Conservation (phyloP, 2,797 vertebrate species). For the Coluber constrictor region DNA sequence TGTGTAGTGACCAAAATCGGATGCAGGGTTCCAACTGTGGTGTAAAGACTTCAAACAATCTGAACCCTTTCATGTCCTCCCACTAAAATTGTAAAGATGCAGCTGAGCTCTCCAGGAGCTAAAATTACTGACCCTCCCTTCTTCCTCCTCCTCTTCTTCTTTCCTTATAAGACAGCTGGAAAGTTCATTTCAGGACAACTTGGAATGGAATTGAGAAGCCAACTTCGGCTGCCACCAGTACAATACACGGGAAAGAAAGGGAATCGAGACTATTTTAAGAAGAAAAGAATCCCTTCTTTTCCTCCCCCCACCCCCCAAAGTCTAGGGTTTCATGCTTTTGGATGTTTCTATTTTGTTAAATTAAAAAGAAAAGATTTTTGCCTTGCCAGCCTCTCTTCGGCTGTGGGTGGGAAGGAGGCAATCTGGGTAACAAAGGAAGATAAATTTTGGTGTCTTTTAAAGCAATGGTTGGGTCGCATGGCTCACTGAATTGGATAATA, state of each 20-base stretch:
- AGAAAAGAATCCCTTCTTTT: not conserved
- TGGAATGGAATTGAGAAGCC: not conserved
- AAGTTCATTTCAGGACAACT: constrained; percentile 19
- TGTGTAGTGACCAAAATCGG: not conserved
- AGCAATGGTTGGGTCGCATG: not conserved
- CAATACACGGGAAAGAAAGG: not conserved
- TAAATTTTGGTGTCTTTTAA: not conserved
- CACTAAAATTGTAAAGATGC: not conserved
- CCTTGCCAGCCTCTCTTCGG: not conserved
- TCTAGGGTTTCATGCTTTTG: constrained; percentile 1
- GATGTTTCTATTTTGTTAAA: not conserved
- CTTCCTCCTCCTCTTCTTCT: not conserved
- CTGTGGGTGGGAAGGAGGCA: not conserved
- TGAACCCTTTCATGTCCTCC: not conserved
- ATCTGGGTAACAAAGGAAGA: not conserved
- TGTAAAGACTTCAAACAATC: not conserved
- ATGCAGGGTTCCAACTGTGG: not conserved
- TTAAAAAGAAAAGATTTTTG: not conserved
- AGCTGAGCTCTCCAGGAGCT: constrained; percentile 2
- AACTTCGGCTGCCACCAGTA: not conserved
- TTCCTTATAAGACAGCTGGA: constrained; percentile 9
- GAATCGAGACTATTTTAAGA: not conserved
- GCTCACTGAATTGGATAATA: not conserved
- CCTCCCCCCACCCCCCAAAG: not conserved
- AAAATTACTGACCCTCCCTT: constrained; percentile 4